Base-by-base conservation (phyloP, 2,888 invertebrate genomes). In the Fabriciana adippe region DNA sequence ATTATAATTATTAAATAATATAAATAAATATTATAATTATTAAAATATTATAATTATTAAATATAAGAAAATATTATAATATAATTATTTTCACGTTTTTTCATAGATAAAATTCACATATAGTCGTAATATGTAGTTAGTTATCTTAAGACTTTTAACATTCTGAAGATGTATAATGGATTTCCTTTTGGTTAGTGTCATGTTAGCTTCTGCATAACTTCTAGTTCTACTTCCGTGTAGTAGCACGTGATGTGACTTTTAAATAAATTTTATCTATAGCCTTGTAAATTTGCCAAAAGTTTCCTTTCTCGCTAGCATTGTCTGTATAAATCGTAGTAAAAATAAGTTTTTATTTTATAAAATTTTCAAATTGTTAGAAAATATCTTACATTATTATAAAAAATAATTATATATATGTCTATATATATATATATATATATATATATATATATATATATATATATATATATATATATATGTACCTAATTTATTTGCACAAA, bases 81-180 rank as follows among this genome's bases (percentile, higher is more conserved):
- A n/a, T n/a, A n/a, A n/a, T n/a, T n/a, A n/a, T n/a, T n/a, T n/a
- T n/a, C 8, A 35, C 35, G 8, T 35, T 68, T 68, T 60, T 35
- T 47, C 56, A 65, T 53, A 51, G 47, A 47, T 45, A 26, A 56
- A 64, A 61, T 64, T 68, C 61, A 48, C 55, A 41, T 8, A 11
- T n/a, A n/a, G n/a, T n/a, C n/a, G n/a, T n/a, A n/a, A n/a, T 41
- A 41, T 8, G 11, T 8, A 41, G 61, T 50, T 66, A 55, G 59
- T 50, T 57, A 54, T 50, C 54, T 59, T 54, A 55, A 16, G 21
- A 65, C 68, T 65, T 68, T 64, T 56, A 31, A 56, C 47, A 61
- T 65, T 51, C 61, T 47, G 15, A 45, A 65, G 15, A 55, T 55
- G 26, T 31, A 15, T 55, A 55, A 31, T 55, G 21, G 15, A 55